Conservation (phyloP, 2,797 vertebrate genomes). For the Myotis pilosus region DNA sequence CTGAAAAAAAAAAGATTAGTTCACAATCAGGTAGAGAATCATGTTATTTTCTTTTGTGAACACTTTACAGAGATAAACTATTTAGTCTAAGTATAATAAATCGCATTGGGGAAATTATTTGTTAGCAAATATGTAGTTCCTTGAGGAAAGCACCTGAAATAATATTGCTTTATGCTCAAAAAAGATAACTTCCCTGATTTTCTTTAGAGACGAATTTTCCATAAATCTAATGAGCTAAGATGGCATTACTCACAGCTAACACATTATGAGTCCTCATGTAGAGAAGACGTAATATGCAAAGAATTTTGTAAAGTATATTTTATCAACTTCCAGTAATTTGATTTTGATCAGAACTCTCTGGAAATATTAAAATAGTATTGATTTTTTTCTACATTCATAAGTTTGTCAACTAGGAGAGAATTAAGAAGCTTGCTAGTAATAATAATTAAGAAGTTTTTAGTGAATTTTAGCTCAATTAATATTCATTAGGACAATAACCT, state of each 20-base stretch:
- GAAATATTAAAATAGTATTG: not conserved
- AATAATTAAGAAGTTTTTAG: not conserved
- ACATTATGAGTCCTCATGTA: not conserved
- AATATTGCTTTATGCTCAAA: not conserved
- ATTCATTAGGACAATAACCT: not conserved
- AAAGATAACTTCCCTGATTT: not conserved
- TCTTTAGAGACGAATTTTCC: not conserved
- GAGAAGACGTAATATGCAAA: not conserved
- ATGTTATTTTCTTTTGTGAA: not conserved
- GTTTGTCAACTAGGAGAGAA: not conserved
- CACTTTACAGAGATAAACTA: not conserved
- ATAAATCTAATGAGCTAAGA: not conserved
- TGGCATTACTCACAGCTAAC: not conserved
- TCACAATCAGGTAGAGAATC: not conserved
- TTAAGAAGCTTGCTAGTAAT: not conserved
- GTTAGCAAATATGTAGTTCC: not conserved
- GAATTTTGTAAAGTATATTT: not conserved
- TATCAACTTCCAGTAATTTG: not conserved
- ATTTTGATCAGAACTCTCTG: not conserved
- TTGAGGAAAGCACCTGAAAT: conserved; percentile 45
- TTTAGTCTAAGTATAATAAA: not conserved
- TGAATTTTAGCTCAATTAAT: not conserved
- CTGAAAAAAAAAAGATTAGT: not conserved
- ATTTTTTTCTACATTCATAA: not conserved
- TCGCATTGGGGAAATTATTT: conserved; percentile 1